Percentiles rank a stretch among this genome's conserved stretches.
phyloP scores from a whole-genome alignment of 2,797 vertebrate species.

The Bovichtus diacanthus region DNA sequence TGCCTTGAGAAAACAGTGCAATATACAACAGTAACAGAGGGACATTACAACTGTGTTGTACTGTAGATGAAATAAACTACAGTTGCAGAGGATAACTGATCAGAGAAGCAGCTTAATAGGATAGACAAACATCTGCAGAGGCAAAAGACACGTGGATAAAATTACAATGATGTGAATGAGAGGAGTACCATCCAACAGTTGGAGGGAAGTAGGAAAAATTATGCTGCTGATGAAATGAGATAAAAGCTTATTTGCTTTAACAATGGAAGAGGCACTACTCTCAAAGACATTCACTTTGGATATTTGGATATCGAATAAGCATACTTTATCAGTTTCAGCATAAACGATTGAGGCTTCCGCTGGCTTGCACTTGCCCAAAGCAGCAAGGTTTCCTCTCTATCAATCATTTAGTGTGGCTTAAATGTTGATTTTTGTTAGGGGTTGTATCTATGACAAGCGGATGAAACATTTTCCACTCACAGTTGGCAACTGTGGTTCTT shows the following conservation, averaged over 20 bases:
- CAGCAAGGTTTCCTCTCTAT: conserved; percentile 33
- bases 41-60: conserved; percentile 12
- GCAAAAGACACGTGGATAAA: conserved; percentile 1
- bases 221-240: not conserved
- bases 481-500: not conserved
- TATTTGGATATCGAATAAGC: not conserved
- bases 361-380: not conserved
- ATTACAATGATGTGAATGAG: conserved; percentile 2
- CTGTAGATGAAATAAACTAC: not conserved
- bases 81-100: conserved; percentile 21
- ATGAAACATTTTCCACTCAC: conserved; percentile 24
- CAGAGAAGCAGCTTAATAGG: conserved; percentile 23
- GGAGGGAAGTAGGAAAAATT: not conserved
- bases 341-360: not conserved
- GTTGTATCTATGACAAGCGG: conserved; percentile 28
- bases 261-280: not conserved
- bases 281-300: not conserved
- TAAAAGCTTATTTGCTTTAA: not conserved
- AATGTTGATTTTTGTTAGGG: not conserved
- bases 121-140: conserved; percentile 29
- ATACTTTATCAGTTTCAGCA: conserved; percentile 9
- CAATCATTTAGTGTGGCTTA: conserved; percentile 4
- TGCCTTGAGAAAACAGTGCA: conserved; percentile 3
- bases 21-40: conserved; percentile 4
- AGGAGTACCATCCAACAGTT: not conserved